Evolutionary conservation across 2,797 vertebrate species (phyloP).

Genomic region (Erpetoichthys calabaricus): DNA sequence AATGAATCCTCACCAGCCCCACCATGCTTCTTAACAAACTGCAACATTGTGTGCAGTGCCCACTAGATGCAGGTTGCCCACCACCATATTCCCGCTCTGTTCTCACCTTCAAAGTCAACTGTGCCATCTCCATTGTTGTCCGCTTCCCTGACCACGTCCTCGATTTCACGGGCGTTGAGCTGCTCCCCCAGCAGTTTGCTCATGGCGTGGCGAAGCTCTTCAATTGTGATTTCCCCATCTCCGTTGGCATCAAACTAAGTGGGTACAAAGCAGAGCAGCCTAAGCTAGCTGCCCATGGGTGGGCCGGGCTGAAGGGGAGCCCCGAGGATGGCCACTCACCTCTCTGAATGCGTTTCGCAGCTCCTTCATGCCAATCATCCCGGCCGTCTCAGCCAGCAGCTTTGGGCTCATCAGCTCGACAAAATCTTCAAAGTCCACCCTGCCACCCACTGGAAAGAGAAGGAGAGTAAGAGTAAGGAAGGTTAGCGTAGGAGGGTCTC

Average conservation of each 20-base stretch:
- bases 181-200: constrained; percentile 36
- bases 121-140: constrained; percentile 42
- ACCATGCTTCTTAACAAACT: no score
- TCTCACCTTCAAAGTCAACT: constrained; percentile 39
- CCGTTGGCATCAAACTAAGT: constrained; percentile 39
- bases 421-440: constrained; percentile 41
- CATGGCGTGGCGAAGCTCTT: constrained; percentile 37
- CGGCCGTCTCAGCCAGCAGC: constrained; percentile 36
- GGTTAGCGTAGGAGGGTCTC: background rate
- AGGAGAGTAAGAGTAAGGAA: background rate
- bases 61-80: no score
- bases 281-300: background rate
- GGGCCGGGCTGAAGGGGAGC: no score
- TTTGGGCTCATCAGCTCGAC: constrained; percentile 45
- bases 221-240: constrained; percentile 36
- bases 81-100: background rate
- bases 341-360: constrained; percentile 43
- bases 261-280: background rate
- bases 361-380: constrained; percentile 42
- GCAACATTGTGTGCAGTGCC: no score
- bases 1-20: no score
- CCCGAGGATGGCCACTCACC: constrained; percentile 18
- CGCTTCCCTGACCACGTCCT: constrained; percentile 34
- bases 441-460: constrained; percentile 32
- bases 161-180: constrained; percentile 29